A percentile compares a stretch with the other conserved stretches of the same genome.
phyloP scores from a whole-genome alignment of 2,888 invertebrate species.

The Hirtodrosophila alboralis region DNA sequence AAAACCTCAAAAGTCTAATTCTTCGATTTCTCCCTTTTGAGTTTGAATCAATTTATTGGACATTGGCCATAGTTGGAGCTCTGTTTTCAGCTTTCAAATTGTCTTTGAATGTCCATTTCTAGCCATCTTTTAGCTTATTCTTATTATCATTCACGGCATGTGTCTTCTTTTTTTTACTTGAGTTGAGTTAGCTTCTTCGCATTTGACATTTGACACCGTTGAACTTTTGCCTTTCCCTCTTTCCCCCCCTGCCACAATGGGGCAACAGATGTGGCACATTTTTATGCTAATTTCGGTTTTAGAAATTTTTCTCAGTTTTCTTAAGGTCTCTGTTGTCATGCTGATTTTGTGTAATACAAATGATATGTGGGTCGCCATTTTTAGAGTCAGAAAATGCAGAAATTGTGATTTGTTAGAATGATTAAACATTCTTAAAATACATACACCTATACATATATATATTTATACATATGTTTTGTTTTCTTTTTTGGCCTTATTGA shows the following conservation, averaged over 20 bases:
- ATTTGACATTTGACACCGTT: slow-evolving; percentile 49
- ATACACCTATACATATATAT: too few relatives aligned
- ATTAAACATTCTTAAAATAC: slow-evolving; percentile 40
- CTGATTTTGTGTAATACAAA: slow-evolving; percentile 37
- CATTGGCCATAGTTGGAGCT: slow-evolving; percentile 34
- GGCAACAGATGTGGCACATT: slow-evolving; percentile 24
- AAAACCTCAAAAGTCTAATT: slow-evolving; percentile 21
- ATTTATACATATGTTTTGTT: slow-evolving; percentile 12
- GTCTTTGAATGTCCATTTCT: slow-evolving; percentile 19
- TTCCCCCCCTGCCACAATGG: not conserved
- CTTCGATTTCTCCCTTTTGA: slow-evolving; percentile 38
- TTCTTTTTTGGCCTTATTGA: slow-evolving; percentile 1
- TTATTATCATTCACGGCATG: slow-evolving; percentile 47
- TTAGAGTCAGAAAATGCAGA: slow-evolving; percentile 22
- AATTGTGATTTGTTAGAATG: slow-evolving; percentile 24
- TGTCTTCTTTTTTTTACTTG: slow-evolving; percentile 36
- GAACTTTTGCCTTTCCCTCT: slow-evolving; percentile 31
- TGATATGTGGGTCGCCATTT: slow-evolving; percentile 32
- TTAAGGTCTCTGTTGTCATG: slow-evolving; percentile 34
- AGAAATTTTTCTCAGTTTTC: slow-evolving; percentile 46
- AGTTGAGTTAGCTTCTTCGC: too few relatives aligned
- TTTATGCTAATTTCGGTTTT: slow-evolving; percentile 54
- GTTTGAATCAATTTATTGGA: slow-evolving; percentile 60
- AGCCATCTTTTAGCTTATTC: slow-evolving; percentile 29
- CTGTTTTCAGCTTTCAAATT: too few relatives aligned